Evolutionary conservation across 2,113 vertebrate species (phyloP).

Genomic region (Brienomyrus brachyistius): DNA sequence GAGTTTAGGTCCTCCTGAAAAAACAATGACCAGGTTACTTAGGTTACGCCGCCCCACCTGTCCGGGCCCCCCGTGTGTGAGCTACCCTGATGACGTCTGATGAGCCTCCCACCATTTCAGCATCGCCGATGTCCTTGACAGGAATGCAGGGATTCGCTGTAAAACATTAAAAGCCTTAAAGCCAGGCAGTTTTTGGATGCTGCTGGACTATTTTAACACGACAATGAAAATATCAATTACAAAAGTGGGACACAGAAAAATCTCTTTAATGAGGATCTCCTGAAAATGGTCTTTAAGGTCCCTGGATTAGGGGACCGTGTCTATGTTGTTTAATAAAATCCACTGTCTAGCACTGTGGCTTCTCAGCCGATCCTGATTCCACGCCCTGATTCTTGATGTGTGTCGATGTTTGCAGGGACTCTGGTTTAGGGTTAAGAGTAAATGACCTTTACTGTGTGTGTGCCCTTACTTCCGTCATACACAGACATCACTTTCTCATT

Average conservation of each 20-base stretch:
- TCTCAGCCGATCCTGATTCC: background rate
- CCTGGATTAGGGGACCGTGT: background rate
- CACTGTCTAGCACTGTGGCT: background rate
- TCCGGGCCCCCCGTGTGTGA: background rate
- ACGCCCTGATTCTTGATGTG: background rate
- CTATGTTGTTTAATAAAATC: background rate
- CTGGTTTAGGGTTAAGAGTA: background rate
- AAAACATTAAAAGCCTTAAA: background rate
- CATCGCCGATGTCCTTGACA: background rate
- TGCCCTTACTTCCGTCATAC: background rate
- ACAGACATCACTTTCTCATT: background rate
- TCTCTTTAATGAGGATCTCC: background rate
- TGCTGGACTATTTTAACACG: background rate
- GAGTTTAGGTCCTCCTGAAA: background rate
- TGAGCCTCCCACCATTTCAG: background rate
- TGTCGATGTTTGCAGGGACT: background rate
- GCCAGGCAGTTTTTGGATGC: background rate
- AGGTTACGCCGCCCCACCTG: slow-evolving; percentile 2
- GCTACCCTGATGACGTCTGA: background rate
- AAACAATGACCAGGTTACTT: slow-evolving; percentile 5
- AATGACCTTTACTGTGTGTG: background rate
- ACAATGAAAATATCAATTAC: background rate
- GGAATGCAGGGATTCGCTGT: background rate
- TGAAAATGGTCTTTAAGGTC: background rate
- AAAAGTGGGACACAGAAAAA: background rate